Evolutionary conservation across 2,113 vertebrate genomes (phyloP), one percentile per base, ranked within the genome.

Genomic region (Pomatorhinus ruficollis): DNA sequence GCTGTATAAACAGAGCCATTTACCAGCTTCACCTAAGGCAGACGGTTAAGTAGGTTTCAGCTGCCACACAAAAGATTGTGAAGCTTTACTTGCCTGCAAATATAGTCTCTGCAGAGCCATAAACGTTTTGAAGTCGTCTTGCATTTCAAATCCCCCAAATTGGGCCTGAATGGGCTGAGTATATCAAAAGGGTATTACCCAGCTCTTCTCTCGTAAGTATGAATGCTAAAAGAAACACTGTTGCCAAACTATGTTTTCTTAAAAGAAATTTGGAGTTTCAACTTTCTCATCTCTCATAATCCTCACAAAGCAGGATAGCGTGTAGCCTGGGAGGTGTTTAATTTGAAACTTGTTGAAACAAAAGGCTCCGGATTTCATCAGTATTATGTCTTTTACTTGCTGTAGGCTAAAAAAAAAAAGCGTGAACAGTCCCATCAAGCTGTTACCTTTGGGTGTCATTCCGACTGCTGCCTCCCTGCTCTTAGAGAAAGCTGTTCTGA

Each of bases 11-110:
- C 87, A 93, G 92, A 95, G 69, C 68, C 71, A 88, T 95, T 94
- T 94, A 89, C 93, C 93, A 95, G 86, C 83, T 95, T 89, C 88
- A 97, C 95, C 94, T 95, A 82, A 90, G 95, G 94, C 91, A 96
- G 76, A 77, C 39, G 0, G 87, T 79, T 92, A 92, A 97, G 94
- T 65, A 76, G 91, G 91, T 91, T 96, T 96, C 93, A 96, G 91
- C 89, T 92, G 90, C 93, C 71, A 95, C 90, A 94, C 86, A 92
- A 94, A 92, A 89, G 95, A 94, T 37, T 52, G 71, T 10, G 64
- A 93, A 65, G 63, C 91, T 96, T 78, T 89, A 54, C 83, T 77
- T 59, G 83, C 81, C 78, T 88, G 59, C 90, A 96, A 91, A 87
- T 82, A 81, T 3, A 83, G 83, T 68, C 78, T 96, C 91, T 16